Evolutionary conservation across 2,797 vertebrate species (phyloP), one percentile per base, ranked within the genome.

Genomic region (Echeneis naucrates): DNA sequence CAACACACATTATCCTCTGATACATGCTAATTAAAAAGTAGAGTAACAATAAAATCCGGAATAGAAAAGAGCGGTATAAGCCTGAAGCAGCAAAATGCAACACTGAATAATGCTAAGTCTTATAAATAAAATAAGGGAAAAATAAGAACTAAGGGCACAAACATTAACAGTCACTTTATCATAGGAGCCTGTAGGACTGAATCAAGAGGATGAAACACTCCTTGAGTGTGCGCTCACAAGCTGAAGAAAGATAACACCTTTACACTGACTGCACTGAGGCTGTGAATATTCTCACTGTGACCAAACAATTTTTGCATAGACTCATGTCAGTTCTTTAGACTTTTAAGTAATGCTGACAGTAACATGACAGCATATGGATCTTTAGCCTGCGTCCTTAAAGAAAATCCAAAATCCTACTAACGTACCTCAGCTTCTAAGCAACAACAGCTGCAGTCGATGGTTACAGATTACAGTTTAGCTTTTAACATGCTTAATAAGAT

Each of bases 201-300:
- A 19, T 79, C 4, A 35, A 54, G 1, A 35, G 44, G 6, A 59
- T n/a, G n/a, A 71, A 67, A 58, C 4, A 57, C 16, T 30, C 5
- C 62, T 44, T 21, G 62, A 54, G 53, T 59, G 72, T 73, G 55
- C 26, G 66, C n/a, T 59, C 53, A 63, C 47, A 78, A 63, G 52
- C 48, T 56, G 16, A 51, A 26, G 32, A 68, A 56, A 58, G 57
- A 68, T 45, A 1, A 76, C 54, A 59, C 51, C 26, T 56, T 40
- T 50, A 19, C 54, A 56, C 61, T 21, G 54, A 52, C 44, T 73
- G 62, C 21, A 50, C 38, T 45, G 66, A 38, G 35, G 40, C 21
- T 56, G 50, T 50, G 26, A 59, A 72, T 45, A 71, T 33, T 66
- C 53, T 58, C 67, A 62, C 35, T 2, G n/a, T n/a, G 24, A 57